Percentiles rank a stretch among this genome's conserved stretches.
Conservation (phyloP, 2,888 invertebrate genomes). For the Nomada flava region DNA sequence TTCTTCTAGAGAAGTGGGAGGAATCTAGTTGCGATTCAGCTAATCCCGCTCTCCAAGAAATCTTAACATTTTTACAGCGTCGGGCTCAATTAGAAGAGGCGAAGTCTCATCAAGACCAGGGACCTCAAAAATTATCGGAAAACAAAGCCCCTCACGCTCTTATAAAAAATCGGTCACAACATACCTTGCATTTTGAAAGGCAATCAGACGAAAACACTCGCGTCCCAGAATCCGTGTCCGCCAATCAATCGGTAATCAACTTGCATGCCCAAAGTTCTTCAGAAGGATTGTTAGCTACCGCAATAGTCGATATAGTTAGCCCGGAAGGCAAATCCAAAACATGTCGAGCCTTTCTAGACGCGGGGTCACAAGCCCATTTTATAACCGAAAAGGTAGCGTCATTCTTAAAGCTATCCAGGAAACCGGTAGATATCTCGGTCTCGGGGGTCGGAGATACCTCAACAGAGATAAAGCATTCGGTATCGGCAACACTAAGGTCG, state of each 20-base stretch:
- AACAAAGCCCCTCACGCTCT: not conserved
- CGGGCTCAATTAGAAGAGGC: not conserved
- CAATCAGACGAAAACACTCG: not conserved
- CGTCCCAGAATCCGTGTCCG: not conserved
- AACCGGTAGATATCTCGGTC: not conserved
- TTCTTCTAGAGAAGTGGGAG: no score
- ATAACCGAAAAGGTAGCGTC: not conserved
- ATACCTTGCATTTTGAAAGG: constrained; percentile 3
- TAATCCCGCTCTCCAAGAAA: not conserved
- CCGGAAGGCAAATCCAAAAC: not conserved
- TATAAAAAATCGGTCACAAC: not conserved
- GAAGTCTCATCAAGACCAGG: no score
- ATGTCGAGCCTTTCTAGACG: constrained; percentile 17
- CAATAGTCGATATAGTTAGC: not conserved
- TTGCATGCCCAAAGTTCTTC: not conserved
- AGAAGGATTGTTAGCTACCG: constrained; percentile 13
- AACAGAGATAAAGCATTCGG: constrained; percentile 6
- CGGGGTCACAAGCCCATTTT: constrained; percentile 14
- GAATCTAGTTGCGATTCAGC: no score
- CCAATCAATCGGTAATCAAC: not conserved
- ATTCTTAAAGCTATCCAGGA: not conserved
- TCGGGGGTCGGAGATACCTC: not conserved
- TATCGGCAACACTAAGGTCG: constrained; percentile 1
- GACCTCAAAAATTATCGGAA: no score
- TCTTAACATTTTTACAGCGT: not conserved